Evolutionary conservation across 2,888 invertebrate genomes (phyloP).

Genomic region (Helleia helle): DNA sequence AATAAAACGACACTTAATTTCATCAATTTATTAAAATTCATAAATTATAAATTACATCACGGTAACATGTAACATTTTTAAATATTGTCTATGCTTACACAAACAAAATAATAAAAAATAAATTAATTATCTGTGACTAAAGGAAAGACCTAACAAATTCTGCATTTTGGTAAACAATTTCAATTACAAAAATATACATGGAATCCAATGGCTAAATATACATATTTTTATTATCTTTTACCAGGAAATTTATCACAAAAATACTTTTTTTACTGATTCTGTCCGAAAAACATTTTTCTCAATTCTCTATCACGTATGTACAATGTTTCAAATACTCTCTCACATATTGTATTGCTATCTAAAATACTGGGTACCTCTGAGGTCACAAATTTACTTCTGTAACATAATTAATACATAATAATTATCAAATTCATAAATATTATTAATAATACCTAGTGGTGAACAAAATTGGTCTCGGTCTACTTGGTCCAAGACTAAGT

Average conservation of each 20-base stretch:
- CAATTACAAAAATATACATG: conserved; percentile 1
- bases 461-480: no score
- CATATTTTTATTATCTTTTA: no score
- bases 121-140: conserved; percentile 12
- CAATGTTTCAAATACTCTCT: background rate
- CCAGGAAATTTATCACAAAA: background rate
- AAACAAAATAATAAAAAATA: conserved; percentile 24
- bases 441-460: no score
- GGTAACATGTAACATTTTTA: conserved; percentile 29
- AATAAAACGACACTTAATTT: conserved; percentile 24
- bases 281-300: background rate
- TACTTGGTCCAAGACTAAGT: no score
- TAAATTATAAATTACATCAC: conserved; percentile 57
- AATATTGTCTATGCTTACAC: conserved; percentile 14
- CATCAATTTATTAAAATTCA: conserved; percentile 56
- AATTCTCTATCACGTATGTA: background rate
- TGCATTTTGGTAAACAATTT: background rate
- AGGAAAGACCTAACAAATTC: background rate
- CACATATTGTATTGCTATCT: background rate
- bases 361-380: background rate
- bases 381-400: background rate
- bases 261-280: background rate
- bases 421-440: no score
- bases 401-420: no score
- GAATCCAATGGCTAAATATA: background rate